Evolutionary conservation across 2,888 invertebrate genomes (phyloP).

Genomic region (Callinectes sapidus): DNA sequence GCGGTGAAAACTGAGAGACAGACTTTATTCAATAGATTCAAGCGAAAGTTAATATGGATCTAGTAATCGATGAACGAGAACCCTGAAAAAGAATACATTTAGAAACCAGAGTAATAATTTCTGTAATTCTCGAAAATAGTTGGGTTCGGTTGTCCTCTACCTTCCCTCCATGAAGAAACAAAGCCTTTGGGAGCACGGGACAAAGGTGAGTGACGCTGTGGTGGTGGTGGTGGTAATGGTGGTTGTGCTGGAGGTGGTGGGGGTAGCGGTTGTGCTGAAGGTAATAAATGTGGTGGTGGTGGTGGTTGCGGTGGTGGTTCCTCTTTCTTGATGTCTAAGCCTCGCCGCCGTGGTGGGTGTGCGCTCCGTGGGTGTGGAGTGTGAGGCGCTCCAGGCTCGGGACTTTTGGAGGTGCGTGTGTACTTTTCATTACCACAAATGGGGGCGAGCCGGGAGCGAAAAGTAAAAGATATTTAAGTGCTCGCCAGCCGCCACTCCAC

Average conservation of each 20-base stretch:
- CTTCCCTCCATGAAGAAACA: too few species aligned
- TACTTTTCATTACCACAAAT: neutral
- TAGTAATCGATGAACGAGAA: too few species aligned
- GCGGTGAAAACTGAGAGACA: too few species aligned
- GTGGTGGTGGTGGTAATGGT: neutral
- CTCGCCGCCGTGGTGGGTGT: neutral
- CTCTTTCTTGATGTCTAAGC: neutral
- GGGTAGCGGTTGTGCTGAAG: too few species aligned
- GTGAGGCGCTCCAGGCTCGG: neutral
- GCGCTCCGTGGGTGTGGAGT: neutral
- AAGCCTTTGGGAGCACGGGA: neutral
- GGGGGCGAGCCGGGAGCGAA: neutral
- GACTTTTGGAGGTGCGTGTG: neutral
- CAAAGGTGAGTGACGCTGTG: neutral
- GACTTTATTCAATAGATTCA: too few species aligned
- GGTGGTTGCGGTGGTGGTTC: neutral
- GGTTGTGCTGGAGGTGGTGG: too few species aligned
- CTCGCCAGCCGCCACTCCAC: neutral
- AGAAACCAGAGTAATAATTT: too few species aligned
- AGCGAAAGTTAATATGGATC: too few species aligned
- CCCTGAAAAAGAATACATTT: too few species aligned
- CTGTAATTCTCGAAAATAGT: too few species aligned
- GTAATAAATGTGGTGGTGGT: neutral
- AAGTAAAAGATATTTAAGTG: neutral
- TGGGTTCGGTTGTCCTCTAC: too few species aligned